Base-by-base conservation (phyloP, 2,113 vertebrate species). In the Rattus rattus region DNA sequence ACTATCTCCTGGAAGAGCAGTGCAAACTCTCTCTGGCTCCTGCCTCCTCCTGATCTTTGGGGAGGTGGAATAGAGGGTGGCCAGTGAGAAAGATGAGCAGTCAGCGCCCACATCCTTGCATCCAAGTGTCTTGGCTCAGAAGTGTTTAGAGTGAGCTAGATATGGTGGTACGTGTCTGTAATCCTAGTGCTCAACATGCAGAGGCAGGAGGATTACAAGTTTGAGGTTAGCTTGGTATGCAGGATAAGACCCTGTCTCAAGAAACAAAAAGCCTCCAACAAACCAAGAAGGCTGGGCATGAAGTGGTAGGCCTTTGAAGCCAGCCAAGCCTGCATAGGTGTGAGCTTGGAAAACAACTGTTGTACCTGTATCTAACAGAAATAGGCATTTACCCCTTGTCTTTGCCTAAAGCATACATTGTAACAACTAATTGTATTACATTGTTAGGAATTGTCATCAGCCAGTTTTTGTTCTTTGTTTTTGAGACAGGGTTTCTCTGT, bases 31-130 rank as follows among this genome's bases (percentile, higher is more conserved):
- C 22, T 30, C 10, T 65, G 63, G 9, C 26, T 39, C n/a, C 8
- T 43, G 13, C 19, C 36, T 39, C 54, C 22, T 83, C 80, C n/a
- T 69, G 63, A 87, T 2, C 26, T 79, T 7, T 3, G 20, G 54
- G 24, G 63, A 65, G 5, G 43, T 1, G 1, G 22, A 33, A 1
- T 20, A n/a, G 43, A 69, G 54, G 4, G 0, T 17, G 80, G 11
- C 75, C 8, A 8, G 10, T 69, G 47, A 52, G 90, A 17, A 30
- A 79, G n/a, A 47, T 14, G 59, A 56, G 49, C 2, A 9, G 49
- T 47, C n/a, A 47, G 52, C 26, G 6, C 8, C 12, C 28, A 26
- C n/a, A 28, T 13, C 61, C 36, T 70, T 24, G 28, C 28, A 43
- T 19, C n/a, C 22, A 75, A 8, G 26, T 17, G 12, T 22, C 72